A percentile compares a stretch with the other conserved stretches of the same genome.
phyloP scores from a whole-genome alignment of 2,797 vertebrate genomes.

The Gallinago stenura region DNA sequence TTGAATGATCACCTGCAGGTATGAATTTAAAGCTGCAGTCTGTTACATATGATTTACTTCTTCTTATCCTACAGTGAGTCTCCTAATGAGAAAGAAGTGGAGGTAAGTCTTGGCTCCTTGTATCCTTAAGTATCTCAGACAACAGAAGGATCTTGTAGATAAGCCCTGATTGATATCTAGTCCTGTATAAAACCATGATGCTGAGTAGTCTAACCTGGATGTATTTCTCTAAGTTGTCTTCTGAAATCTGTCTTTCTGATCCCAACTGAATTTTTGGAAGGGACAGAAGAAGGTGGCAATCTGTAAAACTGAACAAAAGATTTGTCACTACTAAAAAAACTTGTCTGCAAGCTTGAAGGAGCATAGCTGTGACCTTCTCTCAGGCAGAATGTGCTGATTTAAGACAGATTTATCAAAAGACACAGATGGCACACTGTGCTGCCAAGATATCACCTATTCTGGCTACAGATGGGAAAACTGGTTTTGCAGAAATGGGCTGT shows the following conservation, averaged over 20 bases:
- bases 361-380: not conserved
- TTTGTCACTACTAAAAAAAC: not conserved
- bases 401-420: not conserved
- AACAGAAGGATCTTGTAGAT: not conserved
- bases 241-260: not conserved
- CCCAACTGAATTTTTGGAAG: not conserved
- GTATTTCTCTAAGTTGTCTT: not conserved
- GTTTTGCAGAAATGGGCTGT: not conserved
- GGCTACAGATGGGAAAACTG: not conserved
- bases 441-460: not conserved
- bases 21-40: not conserved
- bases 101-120: slow-evolving; percentile 81
- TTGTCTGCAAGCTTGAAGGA: slow-evolving; percentile 31
- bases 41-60: not conserved
- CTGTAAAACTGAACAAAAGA: not conserved
- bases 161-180: not conserved
- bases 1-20: not conserved
- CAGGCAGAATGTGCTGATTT: not conserved
- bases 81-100: slow-evolving; percentile 91
- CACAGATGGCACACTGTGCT: slow-evolving; percentile 1
- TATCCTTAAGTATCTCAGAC: not conserved
- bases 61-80: slow-evolving; percentile 81
- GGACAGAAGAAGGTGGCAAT: not conserved
- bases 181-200: not conserved
- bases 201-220: not conserved